A percentile compares a stretch with the other conserved stretches of the same genome.
phyloP scores from a whole-genome alignment of 2,797 vertebrate genomes.

The Columba guinea region DNA sequence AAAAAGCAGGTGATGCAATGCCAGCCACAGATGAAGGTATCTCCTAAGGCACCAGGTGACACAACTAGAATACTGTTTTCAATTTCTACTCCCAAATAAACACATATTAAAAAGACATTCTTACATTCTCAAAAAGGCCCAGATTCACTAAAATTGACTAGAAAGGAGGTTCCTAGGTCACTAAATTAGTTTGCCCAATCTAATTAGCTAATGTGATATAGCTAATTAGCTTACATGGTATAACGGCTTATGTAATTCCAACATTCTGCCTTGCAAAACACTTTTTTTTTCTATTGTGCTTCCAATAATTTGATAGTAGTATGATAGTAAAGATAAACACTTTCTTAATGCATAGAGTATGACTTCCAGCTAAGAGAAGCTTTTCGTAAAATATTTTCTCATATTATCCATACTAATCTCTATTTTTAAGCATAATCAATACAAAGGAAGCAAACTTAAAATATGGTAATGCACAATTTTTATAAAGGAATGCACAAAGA shows the following conservation, averaged over 20 bases:
- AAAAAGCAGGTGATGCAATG: background rate
- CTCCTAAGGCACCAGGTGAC: background rate
- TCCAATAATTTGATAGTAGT: background rate
- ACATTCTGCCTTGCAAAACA: background rate
- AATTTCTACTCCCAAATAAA: background rate
- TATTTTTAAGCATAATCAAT: background rate
- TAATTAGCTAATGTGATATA: background rate
- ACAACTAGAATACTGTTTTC: background rate
- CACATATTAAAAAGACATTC: background rate
- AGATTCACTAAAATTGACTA: background rate
- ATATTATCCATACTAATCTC: background rate
- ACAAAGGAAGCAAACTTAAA: background rate
- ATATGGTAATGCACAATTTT: background rate
- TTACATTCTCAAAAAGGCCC: background rate
- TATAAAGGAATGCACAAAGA: background rate
- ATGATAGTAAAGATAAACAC: background rate
- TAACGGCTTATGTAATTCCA: background rate
- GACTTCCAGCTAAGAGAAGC: background rate
- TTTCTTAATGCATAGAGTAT: background rate
- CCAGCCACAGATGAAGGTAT: background rate
- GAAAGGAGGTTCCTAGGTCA: background rate
- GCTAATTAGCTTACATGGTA: background rate
- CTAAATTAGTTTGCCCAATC: background rate
- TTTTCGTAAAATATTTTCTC: background rate
- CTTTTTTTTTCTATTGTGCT: background rate